Evolutionary conservation across 2,797 vertebrate species (phyloP).

Genomic region (Knipowitschia caucasica): DNA sequence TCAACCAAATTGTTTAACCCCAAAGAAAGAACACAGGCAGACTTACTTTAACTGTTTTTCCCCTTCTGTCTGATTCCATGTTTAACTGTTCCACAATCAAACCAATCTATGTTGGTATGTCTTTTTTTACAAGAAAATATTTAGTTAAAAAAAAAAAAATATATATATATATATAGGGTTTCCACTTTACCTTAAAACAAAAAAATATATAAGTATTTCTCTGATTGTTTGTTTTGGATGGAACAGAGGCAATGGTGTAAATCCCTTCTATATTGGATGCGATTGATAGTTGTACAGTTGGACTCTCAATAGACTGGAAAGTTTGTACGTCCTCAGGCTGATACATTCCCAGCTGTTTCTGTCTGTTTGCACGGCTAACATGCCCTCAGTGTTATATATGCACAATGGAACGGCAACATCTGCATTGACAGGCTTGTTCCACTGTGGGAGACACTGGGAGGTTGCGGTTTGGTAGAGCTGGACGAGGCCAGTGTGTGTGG

Average conservation of each 20-base stretch:
- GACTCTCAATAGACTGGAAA: conserved; percentile 32
- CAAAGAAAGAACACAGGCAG: conserved; percentile 10
- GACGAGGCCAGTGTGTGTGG: conserved; percentile 30
- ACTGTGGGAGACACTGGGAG: conserved; percentile 49
- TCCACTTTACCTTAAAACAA: too few species aligned
- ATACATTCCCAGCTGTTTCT: conserved; percentile 65
- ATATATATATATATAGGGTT: too few species aligned
- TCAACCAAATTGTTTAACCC: neutral
- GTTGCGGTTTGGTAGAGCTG: conserved; percentile 56
- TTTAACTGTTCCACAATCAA: too few species aligned
- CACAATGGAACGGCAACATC: conserved; percentile 57
- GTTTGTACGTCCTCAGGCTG: conserved; percentile 7
- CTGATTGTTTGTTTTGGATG: conserved; percentile 7
- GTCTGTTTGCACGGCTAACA: conserved; percentile 31
- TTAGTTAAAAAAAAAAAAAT: too few species aligned
- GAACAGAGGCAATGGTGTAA: conserved; percentile 3
- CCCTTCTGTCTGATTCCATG: neutral
- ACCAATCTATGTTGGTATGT: too few species aligned
- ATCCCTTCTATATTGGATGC: conserved; percentile 8
- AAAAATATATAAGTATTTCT: too few species aligned
- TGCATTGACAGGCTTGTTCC: conserved; percentile 66
- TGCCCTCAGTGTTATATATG: conserved; percentile 45
- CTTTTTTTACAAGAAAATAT: too few species aligned
- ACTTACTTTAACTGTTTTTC: conserved; percentile 15
- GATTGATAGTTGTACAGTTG: conserved; percentile 32